phyloP scores from a whole-genome alignment of 2,888 invertebrate species.

The Drosophila pegasa region DNA sequence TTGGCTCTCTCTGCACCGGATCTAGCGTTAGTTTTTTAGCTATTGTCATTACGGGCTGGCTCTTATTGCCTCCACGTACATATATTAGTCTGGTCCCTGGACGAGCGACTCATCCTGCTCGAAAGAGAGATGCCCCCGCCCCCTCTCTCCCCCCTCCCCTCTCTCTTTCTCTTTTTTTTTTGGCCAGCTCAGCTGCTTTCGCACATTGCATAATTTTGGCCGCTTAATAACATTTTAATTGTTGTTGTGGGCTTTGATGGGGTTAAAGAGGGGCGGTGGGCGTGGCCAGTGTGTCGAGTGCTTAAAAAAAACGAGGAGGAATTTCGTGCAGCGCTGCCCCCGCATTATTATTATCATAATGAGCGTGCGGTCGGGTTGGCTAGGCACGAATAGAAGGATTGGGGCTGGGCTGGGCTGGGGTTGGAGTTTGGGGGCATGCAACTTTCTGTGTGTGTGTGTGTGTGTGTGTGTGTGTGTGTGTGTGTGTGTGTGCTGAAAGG shows the following conservation, averaged over 20 bases:
- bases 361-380: slow-evolving; percentile 62
- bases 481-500: slow-evolving; percentile 54
- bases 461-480: slow-evolving; percentile 44
- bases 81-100: slow-evolving; percentile 18
- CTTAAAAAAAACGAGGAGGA: slow-evolving; percentile 38
- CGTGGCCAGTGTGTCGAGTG: slow-evolving; percentile 7
- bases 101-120: slow-evolving; percentile 7
- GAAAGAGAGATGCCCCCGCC: slow-evolving; percentile 3
- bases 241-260: slow-evolving; percentile 76
- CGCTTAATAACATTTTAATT: slow-evolving; percentile 79
- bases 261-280: no score
- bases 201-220: slow-evolving; percentile 71
- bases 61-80: slow-evolving; percentile 21
- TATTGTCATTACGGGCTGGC: slow-evolving; percentile 42
- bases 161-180: slow-evolving; percentile 15
- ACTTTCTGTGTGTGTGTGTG: slow-evolving; percentile 43
- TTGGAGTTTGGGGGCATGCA: not conserved
- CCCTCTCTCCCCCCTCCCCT: no score
- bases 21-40: slow-evolving; percentile 30
- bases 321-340: slow-evolving; percentile 49
- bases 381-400: slow-evolving; percentile 5
- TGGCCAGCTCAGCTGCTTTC: slow-evolving; percentile 48
- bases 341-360: slow-evolving; percentile 78
- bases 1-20: not conserved
- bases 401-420: not conserved